Conservation (phyloP, 2,888 invertebrate species). For the Thalpophila matura region DNA sequence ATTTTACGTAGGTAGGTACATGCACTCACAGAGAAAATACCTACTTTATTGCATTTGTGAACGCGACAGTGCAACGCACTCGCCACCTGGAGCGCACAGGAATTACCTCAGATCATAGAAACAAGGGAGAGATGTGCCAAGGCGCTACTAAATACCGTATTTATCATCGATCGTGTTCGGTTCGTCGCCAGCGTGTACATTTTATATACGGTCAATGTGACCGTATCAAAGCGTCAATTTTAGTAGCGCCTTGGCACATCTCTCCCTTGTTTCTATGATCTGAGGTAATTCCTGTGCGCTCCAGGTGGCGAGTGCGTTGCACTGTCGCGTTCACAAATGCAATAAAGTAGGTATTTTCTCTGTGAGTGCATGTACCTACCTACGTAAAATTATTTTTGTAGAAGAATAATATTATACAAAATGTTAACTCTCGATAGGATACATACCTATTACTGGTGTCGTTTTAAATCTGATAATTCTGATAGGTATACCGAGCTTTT, state of each 20-base stretch:
- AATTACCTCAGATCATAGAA: too few species aligned
- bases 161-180: too few species aligned
- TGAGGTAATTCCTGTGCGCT: constrained; percentile 47
- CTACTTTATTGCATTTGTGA: constrained; percentile 18
- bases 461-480: constrained; percentile 26
- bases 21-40: constrained; percentile 14
- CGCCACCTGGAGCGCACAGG: constrained; percentile 59
- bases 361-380: neutral
- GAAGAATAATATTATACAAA: constrained; percentile 24
- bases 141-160: too few species aligned
- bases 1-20: constrained; percentile 2
- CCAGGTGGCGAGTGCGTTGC: constrained; percentile 64
- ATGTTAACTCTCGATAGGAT: constrained; percentile 13
- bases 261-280: too few species aligned
- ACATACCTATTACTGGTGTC: constrained; percentile 28
- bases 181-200: too few species aligned
- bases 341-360: constrained; percentile 28
- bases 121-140: too few species aligned
- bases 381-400: constrained; percentile 9
- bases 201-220: too few species aligned
- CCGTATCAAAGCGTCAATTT: too few species aligned
- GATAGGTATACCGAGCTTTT: constrained; percentile 14
- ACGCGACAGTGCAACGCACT: constrained; percentile 61
- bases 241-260: too few species aligned
- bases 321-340: constrained; percentile 42